Evolutionary conservation across 2,888 invertebrate species (phyloP).

Genomic region (Drosophila algonquin): DNA sequence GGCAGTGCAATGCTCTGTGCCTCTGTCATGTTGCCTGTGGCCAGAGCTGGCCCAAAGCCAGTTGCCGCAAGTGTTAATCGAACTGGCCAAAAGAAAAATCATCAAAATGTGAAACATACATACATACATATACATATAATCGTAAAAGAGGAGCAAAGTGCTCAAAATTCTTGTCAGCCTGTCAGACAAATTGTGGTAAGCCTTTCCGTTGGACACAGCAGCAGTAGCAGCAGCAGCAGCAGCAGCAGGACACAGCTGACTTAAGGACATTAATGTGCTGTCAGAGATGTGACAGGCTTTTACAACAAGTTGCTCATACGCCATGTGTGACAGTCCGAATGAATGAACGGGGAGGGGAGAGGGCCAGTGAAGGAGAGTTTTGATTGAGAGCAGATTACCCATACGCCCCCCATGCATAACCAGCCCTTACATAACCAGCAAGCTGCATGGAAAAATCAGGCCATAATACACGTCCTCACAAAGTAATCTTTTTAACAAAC

Average conservation of each 20-base stretch:
- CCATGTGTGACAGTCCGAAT: not conserved
- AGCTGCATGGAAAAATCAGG: too few relatives aligned
- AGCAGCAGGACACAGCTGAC: not conserved
- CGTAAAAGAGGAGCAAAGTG: too few relatives aligned
- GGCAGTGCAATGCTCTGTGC: not conserved
- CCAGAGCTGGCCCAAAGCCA: not conserved
- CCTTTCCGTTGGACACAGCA: not conserved
- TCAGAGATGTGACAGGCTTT: not conserved
- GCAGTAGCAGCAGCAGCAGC: not conserved
- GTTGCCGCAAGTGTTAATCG: constrained; percentile 19
- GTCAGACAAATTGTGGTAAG: not conserved
- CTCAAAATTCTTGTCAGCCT: not conserved
- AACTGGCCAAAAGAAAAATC: constrained; percentile 4
- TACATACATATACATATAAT: not conserved
- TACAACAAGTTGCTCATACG: not conserved
- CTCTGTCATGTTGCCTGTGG: constrained; percentile 4
- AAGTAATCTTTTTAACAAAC: not conserved
- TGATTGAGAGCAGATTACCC: not conserved
- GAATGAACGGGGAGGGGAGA: too few relatives aligned
- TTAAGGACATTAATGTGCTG: not conserved
- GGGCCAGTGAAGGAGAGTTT: not conserved
- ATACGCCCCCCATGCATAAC: too few relatives aligned
- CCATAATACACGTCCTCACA: not conserved
- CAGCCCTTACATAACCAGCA: not conserved
- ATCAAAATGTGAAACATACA: not conserved